phyloP scores from a whole-genome alignment of 2,113 vertebrate genomes.

The Cairina moschata region DNA sequence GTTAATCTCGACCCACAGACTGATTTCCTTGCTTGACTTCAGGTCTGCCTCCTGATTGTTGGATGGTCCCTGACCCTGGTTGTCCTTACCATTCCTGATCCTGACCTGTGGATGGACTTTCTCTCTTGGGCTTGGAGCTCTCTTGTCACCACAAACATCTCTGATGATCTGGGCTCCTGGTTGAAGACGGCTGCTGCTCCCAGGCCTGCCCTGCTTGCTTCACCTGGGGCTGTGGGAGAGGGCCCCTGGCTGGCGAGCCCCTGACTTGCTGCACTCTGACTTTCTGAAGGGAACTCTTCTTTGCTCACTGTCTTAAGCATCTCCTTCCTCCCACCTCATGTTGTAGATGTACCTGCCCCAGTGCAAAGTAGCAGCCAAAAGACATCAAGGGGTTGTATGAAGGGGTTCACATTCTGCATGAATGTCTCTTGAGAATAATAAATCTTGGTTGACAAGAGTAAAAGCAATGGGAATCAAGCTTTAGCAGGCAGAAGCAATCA shows the following conservation, averaged over 20 bases:
- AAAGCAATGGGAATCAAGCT: not conserved
- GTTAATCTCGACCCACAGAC: not conserved
- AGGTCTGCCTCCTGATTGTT: not conserved
- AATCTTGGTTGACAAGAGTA: not conserved
- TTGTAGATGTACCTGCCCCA: not conserved
- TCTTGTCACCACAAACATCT: not conserved
- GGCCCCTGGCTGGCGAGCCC: not conserved
- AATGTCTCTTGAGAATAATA: not conserved
- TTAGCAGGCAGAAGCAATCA: not conserved
- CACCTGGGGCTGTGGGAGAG: not conserved
- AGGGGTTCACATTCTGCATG: not conserved
- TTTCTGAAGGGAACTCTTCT: not conserved
- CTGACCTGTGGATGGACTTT: not conserved
- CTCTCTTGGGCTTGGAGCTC: not conserved
- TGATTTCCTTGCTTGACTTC: not conserved
- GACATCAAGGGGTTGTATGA: not conserved
- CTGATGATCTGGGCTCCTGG: not conserved
- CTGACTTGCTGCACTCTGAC: not conserved
- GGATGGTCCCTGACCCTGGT: not conserved
- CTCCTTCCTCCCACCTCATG: not conserved
- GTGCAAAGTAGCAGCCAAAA: not conserved
- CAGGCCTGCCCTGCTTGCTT: not conserved
- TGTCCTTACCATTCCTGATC: not conserved
- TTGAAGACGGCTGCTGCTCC: not conserved
- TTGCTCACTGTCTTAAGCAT: not conserved